Evolutionary conservation across 2,888 invertebrate genomes (phyloP), one percentile per base, ranked within the genome.

Genomic region (Troides helena): DNA sequence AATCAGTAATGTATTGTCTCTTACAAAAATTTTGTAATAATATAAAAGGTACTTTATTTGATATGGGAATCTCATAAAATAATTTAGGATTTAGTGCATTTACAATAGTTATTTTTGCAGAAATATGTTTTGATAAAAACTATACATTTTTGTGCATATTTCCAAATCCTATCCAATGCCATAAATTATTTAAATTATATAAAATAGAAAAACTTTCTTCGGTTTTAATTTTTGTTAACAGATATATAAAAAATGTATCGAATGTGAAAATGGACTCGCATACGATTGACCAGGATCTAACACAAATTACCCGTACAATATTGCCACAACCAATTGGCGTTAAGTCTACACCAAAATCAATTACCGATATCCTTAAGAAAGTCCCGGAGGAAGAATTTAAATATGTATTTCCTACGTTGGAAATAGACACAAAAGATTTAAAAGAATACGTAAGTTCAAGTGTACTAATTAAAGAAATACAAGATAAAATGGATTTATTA

Each of bases 391-490:
- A 82, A 76, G 79, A 77, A 66, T 84, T 85, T 72, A 79, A 72
- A 65, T 88, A 81, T 72, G 74, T 79, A 72, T 89, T 89, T 76
- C 83, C 81, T 25, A 76, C 78, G 63, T 64, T 70, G 30, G 69
- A 73, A 61, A 60, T 63, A 12, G 67, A 66, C 58, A 74, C 68
- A 46, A 68, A 60, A 39, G 59, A 67, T 69, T 64, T 72, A 58
- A 72, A 69, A 21, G 69, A 70, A 68, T 65, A 67, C 7, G 75
- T 78, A 70, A 84, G 80, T 74, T 89, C 89, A 12, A 79, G 83
- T 18, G 84, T 86, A 73, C 75, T 89, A 59, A 83, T 88, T 62
- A 80, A 76, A 77, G 77, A 84, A 62, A 83, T 80, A 5, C 76
- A 76, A 70, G 73, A 78, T 71, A 69, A 79, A 66, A n/a, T 53